Percentiles rank a stretch among this genome's conserved stretches.
Evolutionary conservation across 2,113 vertebrate species (phyloP).

Genomic region (Clarias macrocephalus): DNA sequence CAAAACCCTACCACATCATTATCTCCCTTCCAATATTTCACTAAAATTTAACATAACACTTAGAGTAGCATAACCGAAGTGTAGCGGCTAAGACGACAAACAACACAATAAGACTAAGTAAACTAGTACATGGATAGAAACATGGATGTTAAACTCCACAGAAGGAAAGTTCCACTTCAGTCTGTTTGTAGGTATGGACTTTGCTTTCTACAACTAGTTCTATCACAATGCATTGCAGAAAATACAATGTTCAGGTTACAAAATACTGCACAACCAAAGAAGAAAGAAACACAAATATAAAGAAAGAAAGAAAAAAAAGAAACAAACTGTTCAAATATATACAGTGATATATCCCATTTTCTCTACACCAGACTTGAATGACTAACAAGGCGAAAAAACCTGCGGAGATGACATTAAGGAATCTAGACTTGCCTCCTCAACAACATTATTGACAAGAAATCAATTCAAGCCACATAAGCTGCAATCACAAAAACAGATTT

Average conservation of each 20-base stretch:
- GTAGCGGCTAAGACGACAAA: slow-evolving; percentile 55
- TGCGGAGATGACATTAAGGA: neutral
- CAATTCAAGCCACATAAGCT: neutral
- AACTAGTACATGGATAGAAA: slow-evolving; percentile 30
- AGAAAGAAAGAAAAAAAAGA: slow-evolving; percentile 23
- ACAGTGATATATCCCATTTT: slow-evolving; percentile 14
- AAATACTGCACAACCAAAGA: slow-evolving; percentile 66
- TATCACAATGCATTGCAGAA: slow-evolving; percentile 48
- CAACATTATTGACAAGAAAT: neutral
- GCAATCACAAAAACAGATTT: slow-evolving; percentile 5
- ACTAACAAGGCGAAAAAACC: slow-evolving; percentile 1
- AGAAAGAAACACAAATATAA: neutral
- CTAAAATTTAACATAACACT: slow-evolving; percentile 52
- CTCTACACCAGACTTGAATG: neutral
- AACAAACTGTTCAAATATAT: slow-evolving; percentile 62
- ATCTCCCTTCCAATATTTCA: slow-evolving; percentile 3
- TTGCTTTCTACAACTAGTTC: slow-evolving; percentile 3
- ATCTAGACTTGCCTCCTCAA: neutral
- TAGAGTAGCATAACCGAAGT: slow-evolving; percentile 43
- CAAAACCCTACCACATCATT: slow-evolving; percentile 1
- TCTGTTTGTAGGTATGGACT: neutral
- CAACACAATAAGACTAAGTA: slow-evolving; percentile 54
- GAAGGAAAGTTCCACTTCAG: neutral
- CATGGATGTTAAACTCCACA: slow-evolving; percentile 11
- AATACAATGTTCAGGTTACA: slow-evolving; percentile 59